Evolutionary conservation across 1,140 invertebrate species (phyloP), one percentile per base, ranked within the genome.

Genomic region (Polyergus mexicanus): DNA sequence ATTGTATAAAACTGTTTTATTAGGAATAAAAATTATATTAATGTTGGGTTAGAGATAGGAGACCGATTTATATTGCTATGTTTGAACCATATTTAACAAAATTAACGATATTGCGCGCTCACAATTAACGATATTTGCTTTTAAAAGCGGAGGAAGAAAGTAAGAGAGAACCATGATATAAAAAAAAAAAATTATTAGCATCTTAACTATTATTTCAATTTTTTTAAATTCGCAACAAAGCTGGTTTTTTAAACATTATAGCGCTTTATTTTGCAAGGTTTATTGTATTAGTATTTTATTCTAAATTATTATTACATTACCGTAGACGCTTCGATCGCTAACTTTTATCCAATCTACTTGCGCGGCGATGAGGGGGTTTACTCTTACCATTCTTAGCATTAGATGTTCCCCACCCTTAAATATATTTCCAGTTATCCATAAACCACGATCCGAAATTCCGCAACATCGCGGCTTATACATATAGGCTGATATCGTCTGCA

Each of bases 391-490:
- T 47, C 28, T n/a, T n/a, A n/a, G 62, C 47, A 47, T 76, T n/a
- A 41, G 10, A 11, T 51, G 56, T 32, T 56, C 47, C 41, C 10
- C 85, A 47, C n/a, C 51, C 76, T 56, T 47, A 51, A 19, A 51
- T 51, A 51, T 51, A 86, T 86, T 58, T 60, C 62, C 44, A 54
- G 60, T 44, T 25, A 88, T 89, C 71, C 88, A 81, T 88, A 89
- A 89, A 89, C 88, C 84, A 77, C 88, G 47, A 86, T 85, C 62
- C 87, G 56, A 88, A 89, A 89, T 89, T 89, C 81, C 88, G 7
- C 83, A 66, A 72, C 41, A 78, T 38, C 44, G 76, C 77, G 51
- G 47, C 47, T 58, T 32, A 65, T 84, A 71, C 66, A 38, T 88
- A 68, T 78, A 69, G 63, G 80, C 88, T 86, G 80, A 91, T 60